Conservation (phyloP, 2,888 invertebrate genomes). For the Coenonympha glycerion region DNA sequence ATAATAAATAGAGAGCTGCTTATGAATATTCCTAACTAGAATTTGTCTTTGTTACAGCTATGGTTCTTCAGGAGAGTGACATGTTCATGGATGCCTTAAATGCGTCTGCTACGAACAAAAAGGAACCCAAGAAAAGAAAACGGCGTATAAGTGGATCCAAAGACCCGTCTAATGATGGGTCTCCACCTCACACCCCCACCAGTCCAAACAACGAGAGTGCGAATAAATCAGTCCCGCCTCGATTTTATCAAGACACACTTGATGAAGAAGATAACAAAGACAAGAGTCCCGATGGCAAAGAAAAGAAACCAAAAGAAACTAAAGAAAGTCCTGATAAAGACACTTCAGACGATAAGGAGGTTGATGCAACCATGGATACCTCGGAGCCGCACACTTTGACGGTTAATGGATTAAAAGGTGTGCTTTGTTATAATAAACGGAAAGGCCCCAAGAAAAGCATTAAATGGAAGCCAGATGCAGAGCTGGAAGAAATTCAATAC, state of each 20-base stretch:
- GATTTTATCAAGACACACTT: slow-evolving; percentile 94
- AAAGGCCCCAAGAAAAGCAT: slow-evolving; percentile 87
- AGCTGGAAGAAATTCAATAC: slow-evolving; percentile 87
- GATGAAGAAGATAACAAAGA: slow-evolving; percentile 80
- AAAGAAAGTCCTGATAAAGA: slow-evolving; percentile 40
- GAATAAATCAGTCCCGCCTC: slow-evolving; percentile 77
- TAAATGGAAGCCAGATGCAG: slow-evolving; percentile 87
- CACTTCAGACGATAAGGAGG: slow-evolving; percentile 27
- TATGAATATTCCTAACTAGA: not conserved
- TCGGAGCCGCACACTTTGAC: slow-evolving; percentile 62
- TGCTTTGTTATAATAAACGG: slow-evolving; percentile 82
- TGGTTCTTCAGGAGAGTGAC: slow-evolving; percentile 90
- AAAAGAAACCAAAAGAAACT: slow-evolving; percentile 39
- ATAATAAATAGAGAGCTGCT: not conserved
- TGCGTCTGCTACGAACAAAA: slow-evolving; percentile 84
- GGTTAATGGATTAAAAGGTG: slow-evolving; percentile 81
- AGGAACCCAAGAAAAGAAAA: slow-evolving; percentile 87
- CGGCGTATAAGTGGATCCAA: slow-evolving; percentile 82
- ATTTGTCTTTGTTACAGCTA: slow-evolving; percentile 75
- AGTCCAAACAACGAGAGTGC: slow-evolving; percentile 64
- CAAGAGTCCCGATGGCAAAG: slow-evolving; percentile 39
- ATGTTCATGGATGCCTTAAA: slow-evolving; percentile 94
- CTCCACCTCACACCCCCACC: slow-evolving; percentile 76
- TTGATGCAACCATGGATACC: slow-evolving; percentile 54
- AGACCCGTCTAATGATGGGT: slow-evolving; percentile 74